A percentile compares a stretch with the other conserved stretches of the same genome.
These are phyloP conservation scores for Macroteleia sp. DNA, from an alignment of 2,888 invertebrate species.

Conservation along the genomic window DNA sequence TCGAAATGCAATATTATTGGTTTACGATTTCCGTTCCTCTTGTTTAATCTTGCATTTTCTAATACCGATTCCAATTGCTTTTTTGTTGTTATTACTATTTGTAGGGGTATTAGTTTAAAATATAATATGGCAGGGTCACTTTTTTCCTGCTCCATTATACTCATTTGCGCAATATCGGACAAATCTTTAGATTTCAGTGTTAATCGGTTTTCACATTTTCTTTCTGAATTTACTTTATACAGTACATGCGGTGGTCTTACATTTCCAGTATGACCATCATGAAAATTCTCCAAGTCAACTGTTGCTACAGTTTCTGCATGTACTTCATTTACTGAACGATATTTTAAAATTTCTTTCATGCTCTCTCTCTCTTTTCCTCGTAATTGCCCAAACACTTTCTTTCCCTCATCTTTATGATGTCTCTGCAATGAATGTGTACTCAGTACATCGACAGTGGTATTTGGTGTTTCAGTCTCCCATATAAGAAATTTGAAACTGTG, in stretches of 20 bases:
- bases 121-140: slow-evolving; percentile 12
- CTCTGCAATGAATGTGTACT: too few relatives aligned
- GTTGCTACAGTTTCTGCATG: background rate
- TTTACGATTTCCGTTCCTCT: too few relatives aligned
- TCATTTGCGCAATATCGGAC: background rate
- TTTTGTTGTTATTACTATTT: slow-evolving; percentile 18
- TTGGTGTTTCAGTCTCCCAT: background rate
- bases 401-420: too few relatives aligned
- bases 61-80: slow-evolving; percentile 1
- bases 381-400: too few relatives aligned
- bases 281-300: background rate
- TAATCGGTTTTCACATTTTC: background rate
- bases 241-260: background rate
- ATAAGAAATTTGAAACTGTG: slow-evolving; percentile 27
- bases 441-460: too few relatives aligned
- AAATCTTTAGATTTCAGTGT: slow-evolving; percentile 2
- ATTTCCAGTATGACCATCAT: slow-evolving; percentile 13
- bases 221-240: slow-evolving; percentile 41
- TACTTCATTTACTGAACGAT: background rate
- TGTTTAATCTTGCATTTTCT: background rate
- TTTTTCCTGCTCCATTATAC: background rate
- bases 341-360: background rate
- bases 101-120: slow-evolving; percentile 2
- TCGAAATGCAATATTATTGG: slow-evolving; percentile 55
- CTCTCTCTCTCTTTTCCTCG: slow-evolving; percentile 12